These are phyloP conservation scores for Phoenicopterus ruber DNA, from an alignment of 2,113 vertebrate genomes.

Conservation along the genomic window DNA sequence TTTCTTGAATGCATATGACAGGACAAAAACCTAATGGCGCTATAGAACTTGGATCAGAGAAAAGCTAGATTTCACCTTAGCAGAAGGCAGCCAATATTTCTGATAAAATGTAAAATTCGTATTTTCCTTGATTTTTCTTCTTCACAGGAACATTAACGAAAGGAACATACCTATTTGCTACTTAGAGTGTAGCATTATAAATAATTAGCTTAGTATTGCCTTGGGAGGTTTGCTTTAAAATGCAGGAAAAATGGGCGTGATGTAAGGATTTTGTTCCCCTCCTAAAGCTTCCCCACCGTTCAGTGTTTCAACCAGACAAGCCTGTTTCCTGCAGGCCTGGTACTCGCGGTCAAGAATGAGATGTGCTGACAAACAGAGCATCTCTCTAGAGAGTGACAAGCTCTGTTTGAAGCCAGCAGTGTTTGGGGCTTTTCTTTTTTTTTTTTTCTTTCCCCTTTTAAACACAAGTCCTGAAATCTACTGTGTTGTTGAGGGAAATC, in stretches of 20 bases:
- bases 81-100: neutral
- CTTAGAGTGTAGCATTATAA: neutral
- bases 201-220: neutral
- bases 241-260: accelerated
- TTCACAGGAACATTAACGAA: neutral
- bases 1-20: neutral
- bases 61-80: neutral
- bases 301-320: neutral
- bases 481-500: neutral
- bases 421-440: neutral
- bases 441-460: neutral
- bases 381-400: neutral
- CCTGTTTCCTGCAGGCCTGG: neutral
- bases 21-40: neutral
- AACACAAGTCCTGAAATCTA: neutral
- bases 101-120: neutral
- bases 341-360: neutral
- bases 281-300: neutral
- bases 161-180: neutral
- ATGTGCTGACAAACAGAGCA: neutral
- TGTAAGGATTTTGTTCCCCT: neutral
- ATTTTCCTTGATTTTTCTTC: neutral
- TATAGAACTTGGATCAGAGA: neutral
- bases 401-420: neutral
- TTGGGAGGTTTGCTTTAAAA: neutral